A percentile compares a stretch with the other conserved stretches of the same genome.
These are phyloP conservation scores for Drosophila orena DNA, from an alignment of 1,140 invertebrate species.

Conservation along the genomic window DNA sequence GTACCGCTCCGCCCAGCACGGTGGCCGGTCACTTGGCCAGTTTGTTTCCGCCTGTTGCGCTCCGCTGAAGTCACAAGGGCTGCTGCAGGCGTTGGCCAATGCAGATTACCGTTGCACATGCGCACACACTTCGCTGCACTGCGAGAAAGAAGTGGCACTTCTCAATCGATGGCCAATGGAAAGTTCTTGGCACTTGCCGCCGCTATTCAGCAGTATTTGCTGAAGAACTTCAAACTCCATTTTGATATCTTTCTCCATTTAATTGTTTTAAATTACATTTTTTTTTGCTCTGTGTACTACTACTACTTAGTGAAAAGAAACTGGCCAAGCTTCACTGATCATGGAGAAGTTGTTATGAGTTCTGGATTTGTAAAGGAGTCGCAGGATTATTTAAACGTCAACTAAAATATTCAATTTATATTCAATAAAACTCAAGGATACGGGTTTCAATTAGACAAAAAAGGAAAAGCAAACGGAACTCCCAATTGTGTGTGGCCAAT, in stretches of 20 bases:
- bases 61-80: conserved; percentile 42
- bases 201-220: too few relatives aligned
- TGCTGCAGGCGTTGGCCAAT: conserved; percentile 32
- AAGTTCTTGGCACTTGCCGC: too few relatives aligned
- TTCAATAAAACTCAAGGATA: too few relatives aligned
- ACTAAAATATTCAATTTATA: too few relatives aligned
- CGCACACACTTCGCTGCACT: not conserved
- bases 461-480: too few relatives aligned
- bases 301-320: not conserved
- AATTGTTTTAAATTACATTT: not conserved
- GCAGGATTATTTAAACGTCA: not conserved
- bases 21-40: conserved; percentile 50
- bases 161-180: too few relatives aligned
- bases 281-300: not conserved
- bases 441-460: too few relatives aligned
- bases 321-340: conserved; percentile 24
- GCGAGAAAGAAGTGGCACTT: not conserved
- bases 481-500: not conserved
- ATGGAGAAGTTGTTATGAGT: conserved; percentile 18
- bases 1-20: not conserved
- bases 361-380: not conserved
- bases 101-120: conserved; percentile 45
- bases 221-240: too few relatives aligned
- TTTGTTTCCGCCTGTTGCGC: conserved; percentile 69
- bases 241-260: not conserved